phyloP scores from a whole-genome alignment of 1,140 invertebrate genomes.

The Caerostris extrusa region DNA sequence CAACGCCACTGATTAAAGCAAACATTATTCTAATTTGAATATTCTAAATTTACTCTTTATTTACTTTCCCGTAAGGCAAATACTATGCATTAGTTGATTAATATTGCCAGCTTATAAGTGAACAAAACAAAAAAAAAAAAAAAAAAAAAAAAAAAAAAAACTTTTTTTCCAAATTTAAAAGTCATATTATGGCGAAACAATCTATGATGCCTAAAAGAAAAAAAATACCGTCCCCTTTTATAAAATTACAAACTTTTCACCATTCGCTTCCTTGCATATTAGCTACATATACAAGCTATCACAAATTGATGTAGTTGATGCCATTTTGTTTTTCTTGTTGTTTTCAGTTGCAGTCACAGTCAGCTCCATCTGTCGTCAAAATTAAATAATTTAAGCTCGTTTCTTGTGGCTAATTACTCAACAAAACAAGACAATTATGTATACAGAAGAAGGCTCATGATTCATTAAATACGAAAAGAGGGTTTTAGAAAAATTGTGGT shows the following conservation, averaged over 20 bases:
- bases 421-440: background rate
- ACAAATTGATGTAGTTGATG: background rate
- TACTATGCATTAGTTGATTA: background rate
- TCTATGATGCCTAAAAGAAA: background rate
- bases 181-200: background rate
- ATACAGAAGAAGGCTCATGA: background rate
- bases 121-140: too few species aligned
- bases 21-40: background rate
- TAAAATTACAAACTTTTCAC: background rate
- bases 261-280: background rate
- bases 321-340: background rate
- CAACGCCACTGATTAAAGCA: background rate
- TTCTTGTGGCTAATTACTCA: background rate
- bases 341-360: background rate
- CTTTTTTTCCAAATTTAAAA: background rate
- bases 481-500: background rate
- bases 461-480: background rate
- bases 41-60: background rate
- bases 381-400: constrained; percentile 36
- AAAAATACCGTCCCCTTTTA: too few species aligned
- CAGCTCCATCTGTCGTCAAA: constrained; percentile 23
- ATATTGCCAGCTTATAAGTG: too few species aligned
- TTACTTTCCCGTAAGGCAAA: background rate
- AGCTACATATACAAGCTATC: background rate
- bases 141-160: too few species aligned